Evolutionary conservation across 2,113 vertebrate genomes (phyloP).

Genomic region (Isichthys henryi): DNA sequence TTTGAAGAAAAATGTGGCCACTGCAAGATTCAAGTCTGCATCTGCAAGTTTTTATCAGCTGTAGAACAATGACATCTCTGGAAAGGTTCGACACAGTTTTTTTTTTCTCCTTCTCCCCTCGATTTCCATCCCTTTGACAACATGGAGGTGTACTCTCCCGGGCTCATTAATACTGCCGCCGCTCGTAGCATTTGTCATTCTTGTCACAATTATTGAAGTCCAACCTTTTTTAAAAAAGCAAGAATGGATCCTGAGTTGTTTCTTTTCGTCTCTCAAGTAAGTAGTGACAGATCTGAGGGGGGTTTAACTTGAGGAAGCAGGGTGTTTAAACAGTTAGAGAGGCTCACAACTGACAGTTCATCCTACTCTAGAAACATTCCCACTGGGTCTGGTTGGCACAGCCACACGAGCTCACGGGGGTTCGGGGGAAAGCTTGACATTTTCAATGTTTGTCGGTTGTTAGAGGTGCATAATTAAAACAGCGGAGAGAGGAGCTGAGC

Average conservation of each 20-base stretch:
- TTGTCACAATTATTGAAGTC: constrained; percentile 29
- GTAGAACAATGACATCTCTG: constrained; percentile 9
- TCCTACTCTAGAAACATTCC: constrained; percentile 14
- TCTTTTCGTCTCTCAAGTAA: constrained; percentile 14
- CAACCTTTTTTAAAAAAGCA: constrained; percentile 9
- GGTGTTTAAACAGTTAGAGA: constrained; percentile 17
- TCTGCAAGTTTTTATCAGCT: constrained; percentile 20
- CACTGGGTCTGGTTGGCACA: constrained; percentile 12
- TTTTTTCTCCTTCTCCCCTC: background rate
- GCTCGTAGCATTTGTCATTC: constrained; percentile 20
- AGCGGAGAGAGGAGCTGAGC: constrained; percentile 19
- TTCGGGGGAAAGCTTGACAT: constrained; percentile 13
- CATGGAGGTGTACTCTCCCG: constrained; percentile 17
- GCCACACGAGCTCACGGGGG: background rate
- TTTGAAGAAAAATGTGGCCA: constrained; percentile 2
- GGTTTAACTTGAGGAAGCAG: constrained; percentile 9
- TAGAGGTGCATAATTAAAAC: constrained; percentile 33
- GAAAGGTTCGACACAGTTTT: constrained; percentile 1
- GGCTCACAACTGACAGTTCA: constrained; percentile 17
- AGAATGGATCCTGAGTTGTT: constrained; percentile 15
- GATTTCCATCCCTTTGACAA: constrained; percentile 22
- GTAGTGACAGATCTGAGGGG: constrained; percentile 24
- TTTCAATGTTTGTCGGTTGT: constrained; percentile 13
- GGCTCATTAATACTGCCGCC: background rate
- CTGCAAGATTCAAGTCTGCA: constrained; percentile 6